Evolutionary conservation across 1,140 invertebrate species (phyloP).

Genomic region (Brachionus rubens): DNA sequence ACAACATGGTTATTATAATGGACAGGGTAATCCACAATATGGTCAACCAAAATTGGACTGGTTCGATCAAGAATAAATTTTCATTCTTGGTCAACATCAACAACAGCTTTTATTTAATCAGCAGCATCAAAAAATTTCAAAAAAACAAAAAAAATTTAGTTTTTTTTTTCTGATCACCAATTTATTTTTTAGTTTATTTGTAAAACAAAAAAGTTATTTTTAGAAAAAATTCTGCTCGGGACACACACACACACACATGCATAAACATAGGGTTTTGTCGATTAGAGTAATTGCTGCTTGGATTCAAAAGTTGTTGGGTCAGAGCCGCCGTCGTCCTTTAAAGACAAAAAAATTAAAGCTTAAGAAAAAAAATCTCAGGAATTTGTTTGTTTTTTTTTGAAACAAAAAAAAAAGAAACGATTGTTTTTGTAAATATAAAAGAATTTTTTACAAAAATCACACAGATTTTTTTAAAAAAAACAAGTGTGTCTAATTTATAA

Average conservation of each 20-base stretch:
- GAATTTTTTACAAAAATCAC: background rate
- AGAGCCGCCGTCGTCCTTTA: conserved; percentile 35
- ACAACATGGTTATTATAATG: background rate
- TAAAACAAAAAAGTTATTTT: conserved; percentile 34
- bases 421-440: too few species aligned
- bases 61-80: conserved; percentile 47
- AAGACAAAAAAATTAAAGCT: background rate
- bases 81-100: background rate
- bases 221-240: background rate
- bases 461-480: background rate
- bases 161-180: conserved; percentile 5
- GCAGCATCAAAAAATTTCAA: conserved; percentile 8
- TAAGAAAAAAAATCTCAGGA: conserved; percentile 41
- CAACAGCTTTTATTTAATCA: conserved; percentile 45
- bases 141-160: background rate
- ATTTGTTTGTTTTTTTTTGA: conserved; percentile 12
- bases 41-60: conserved; percentile 30
- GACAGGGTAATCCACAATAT: conserved; percentile 28
- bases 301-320: conserved; percentile 38
- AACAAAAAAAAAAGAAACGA: too few species aligned
- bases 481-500: conserved; percentile 32
- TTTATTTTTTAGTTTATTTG: background rate
- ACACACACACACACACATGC: conserved; percentile 19
- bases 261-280: background rate
- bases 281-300: background rate